Evolutionary conservation across 2,113 vertebrate species (phyloP), one percentile per base, ranked within the genome.

Genomic region (Origma solitaria): DNA sequence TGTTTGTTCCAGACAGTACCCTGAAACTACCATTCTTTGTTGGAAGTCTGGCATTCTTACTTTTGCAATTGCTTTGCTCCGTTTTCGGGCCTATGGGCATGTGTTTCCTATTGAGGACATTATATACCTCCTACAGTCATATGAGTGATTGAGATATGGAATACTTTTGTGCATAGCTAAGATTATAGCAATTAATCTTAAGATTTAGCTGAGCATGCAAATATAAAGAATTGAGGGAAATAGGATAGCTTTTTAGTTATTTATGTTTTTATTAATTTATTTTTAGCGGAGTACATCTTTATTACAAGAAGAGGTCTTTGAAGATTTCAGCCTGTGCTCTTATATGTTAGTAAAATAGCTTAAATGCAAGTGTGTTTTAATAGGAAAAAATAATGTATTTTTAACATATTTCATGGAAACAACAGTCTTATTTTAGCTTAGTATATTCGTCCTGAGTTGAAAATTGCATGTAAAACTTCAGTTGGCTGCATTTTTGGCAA

Each of bases 281-380:
- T 75, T 91, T 79, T 62, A 33, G 17, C 24, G 68, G 61, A 40
- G 2, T 4, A 1, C 22, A 51, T 89, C 30, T 47, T 50, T 86
- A 11, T 73, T 92, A 14, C 0, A 0, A 11, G 27, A 11, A 16
- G 8, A 54, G 13, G 13, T 64, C 38, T 92, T 56, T 44, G n/a
- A 75, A 78, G 19, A 62, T 82, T 89, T 78, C 38, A 62, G 21
- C 38, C 4, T 42, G 2, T 73, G 17, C 27, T 71, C 3, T 82
- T 47, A 27, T 2, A 11, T 40, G 2, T 51, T 68, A 11, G 16
- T 79, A 31, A 64, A 90, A 76, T 40, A 79, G 44, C 16, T 82
- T 76, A 57, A 86, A 69, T 83, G 45, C 0, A 1, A 60, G 9
- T n/a, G 33, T 23, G 7, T 42, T 90, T 49, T 38, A 66, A 50